These are phyloP conservation scores for Calvadosia cruxmelitensis DNA, from an alignment of 30 jellyfish, hydroid and myxozoan species.

Conservation along the genomic window DNA sequence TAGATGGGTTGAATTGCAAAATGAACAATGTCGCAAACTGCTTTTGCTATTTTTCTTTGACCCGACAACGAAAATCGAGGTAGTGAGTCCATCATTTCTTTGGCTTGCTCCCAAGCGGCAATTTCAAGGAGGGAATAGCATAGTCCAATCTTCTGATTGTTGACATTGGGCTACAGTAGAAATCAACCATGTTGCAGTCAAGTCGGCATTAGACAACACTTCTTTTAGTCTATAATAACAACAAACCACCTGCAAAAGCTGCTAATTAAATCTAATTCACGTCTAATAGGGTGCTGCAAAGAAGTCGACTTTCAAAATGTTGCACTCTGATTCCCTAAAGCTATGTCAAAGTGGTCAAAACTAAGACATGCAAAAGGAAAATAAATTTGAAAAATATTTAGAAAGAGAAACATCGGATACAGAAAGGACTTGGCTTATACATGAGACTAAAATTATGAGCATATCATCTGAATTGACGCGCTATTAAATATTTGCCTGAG, in stretches of 20 bases:
- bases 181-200: background rate
- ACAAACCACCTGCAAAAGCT: background rate
- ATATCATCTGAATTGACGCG: too few relatives aligned
- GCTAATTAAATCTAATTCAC: too few relatives aligned
- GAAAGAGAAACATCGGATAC: background rate
- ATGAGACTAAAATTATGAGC: too few relatives aligned
- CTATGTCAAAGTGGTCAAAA: too few relatives aligned
- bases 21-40: slow-evolving; percentile 66
- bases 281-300: too few relatives aligned
- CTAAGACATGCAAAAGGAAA: too few relatives aligned
- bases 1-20: slow-evolving; percentile 71
- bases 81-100: slow-evolving; percentile 57
- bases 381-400: too few relatives aligned
- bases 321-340: too few relatives aligned
- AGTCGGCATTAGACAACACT: background rate
- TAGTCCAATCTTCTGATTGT: slow-evolving; percentile 83
- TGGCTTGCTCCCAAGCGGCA: slow-evolving; percentile 95
- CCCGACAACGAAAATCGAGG: slow-evolving; percentile 48
- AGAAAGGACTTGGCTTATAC: too few relatives aligned
- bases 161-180: slow-evolving; percentile 22
- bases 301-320: too few relatives aligned
- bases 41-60: slow-evolving; percentile 27
- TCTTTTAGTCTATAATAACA: background rate
- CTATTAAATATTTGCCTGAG: too few relatives aligned
- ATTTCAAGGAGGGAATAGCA: slow-evolving; percentile 60